Base-by-base conservation (phyloP, 1,140 invertebrate genomes). In the Trichonephila clavata region DNA sequence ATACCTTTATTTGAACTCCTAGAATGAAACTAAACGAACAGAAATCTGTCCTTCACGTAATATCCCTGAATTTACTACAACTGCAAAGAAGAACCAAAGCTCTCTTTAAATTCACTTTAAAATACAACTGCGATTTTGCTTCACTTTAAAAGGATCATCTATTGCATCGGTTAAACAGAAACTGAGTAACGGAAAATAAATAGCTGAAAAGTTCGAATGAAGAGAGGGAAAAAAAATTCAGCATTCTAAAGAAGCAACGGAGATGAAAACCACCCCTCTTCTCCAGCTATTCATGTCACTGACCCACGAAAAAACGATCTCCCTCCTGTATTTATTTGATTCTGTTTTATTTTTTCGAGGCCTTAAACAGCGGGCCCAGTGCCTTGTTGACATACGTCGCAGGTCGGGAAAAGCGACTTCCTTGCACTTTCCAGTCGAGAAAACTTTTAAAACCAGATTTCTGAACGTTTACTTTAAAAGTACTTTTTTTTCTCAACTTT, bases 391-490 rank as follows among this genome's bases (percentile, higher is more conserved):
- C 90, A 92, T 83, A 92, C 90, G 90, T 92, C 90, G 81, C 20
- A 84, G 81, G 90, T 83, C 77, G 68, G 50, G 39, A 86, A 92
- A 92, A 86, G 61, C 21, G 81, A 68, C 59, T 68, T 27, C 80
- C 61, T 86, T 86, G 90, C 90, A 92, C 90, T 92, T 92, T 92
- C 81, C 90, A 92, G 80, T 59, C 63, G 39, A 86, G 90, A 39
- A 83, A 92, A 92, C 90, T 92, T 92, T 92, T 92, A 92, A 92
- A 92, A 92, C 90, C 90, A 92, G 90, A 92, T 92, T 91, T 91
- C 90, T n/a, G 32, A 50, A 80, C 50, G 90, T 91, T 92, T 92
- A 92, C 90, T 92, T 92, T 92, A 86, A 92, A 92, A 92, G 61
- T 71, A 86, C 86, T 80, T 90, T 77, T 32, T 90, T 32, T 32